These are phyloP conservation scores for Oreochromis niloticus DNA, from an alignment of 2,113 vertebrate species.

Conservation along the genomic window DNA sequence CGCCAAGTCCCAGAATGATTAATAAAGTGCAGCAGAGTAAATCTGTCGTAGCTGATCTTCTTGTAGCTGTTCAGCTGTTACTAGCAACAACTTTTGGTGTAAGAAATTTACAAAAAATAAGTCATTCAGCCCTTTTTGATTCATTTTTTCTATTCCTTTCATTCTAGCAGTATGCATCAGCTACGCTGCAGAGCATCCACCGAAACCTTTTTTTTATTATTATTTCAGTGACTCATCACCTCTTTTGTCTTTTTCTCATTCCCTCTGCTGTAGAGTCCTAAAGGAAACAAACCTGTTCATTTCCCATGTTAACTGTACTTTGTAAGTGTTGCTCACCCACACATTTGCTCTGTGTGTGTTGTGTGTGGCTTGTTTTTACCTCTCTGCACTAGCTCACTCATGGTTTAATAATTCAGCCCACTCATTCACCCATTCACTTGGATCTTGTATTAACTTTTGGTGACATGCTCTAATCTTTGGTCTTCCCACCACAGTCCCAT, in stretches of 20 bases:
- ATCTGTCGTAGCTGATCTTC: not conserved
- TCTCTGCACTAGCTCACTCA: conserved; percentile 33
- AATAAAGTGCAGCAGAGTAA: not conserved
- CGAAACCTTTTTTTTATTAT: conserved; percentile 14
- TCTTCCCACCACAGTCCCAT: not conserved
- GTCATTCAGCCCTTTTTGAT: not conserved
- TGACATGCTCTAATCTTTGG: not conserved
- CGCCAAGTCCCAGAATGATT: not conserved
- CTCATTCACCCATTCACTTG: not conserved
- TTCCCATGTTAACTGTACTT: conserved; percentile 85
- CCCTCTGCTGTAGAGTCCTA: conserved; percentile 89
- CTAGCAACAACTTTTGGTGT: not conserved
- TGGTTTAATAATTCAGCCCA: conserved; percentile 8
- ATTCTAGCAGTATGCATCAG: not conserved
- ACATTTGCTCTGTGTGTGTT: conserved; percentile 35
- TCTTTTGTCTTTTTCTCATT: conserved; percentile 76
- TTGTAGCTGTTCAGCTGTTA: not conserved
- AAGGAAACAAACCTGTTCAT: conserved; percentile 84
- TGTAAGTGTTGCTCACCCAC: conserved; percentile 84
- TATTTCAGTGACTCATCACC: conserved; percentile 53
- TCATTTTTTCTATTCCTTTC: not conserved
- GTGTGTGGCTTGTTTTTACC: conserved; percentile 61
- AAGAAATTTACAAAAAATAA: not conserved
- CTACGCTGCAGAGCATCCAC: not conserved
- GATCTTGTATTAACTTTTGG: not conserved